Percentiles rank a stretch among this genome's conserved stretches.
phyloP scores from a whole-genome alignment of 2,113 vertebrate genomes.

The Lipotes vexillifer region DNA sequence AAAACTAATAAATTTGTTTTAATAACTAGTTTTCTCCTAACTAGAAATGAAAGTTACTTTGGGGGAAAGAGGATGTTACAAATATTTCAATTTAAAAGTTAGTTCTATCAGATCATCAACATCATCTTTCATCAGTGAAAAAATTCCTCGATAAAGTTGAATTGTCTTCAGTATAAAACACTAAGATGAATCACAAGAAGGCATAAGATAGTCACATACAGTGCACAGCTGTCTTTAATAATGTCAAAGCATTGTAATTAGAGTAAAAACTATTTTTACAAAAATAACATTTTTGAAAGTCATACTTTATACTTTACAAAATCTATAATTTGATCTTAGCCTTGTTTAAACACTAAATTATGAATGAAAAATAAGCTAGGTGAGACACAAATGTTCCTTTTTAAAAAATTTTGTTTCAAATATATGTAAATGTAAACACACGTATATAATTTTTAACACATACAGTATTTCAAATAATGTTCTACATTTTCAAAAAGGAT shows the following conservation, averaged over 20 bases:
- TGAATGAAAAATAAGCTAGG: not conserved
- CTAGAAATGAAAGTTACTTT: not conserved
- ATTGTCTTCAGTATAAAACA: not conserved
- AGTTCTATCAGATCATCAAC: not conserved
- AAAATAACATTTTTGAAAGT: not conserved
- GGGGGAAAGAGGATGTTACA: accelerated
- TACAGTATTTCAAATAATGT: not conserved
- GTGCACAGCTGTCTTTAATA: not conserved
- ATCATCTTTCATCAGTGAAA: not conserved
- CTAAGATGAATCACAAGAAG: not conserved
- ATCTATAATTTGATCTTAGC: not conserved
- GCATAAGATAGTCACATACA: not conserved
- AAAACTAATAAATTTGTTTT: too few relatives aligned
- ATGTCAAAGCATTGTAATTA: not conserved
- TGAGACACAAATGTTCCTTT: not conserved
- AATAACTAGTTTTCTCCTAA: not conserved
- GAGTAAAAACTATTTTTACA: not conserved
- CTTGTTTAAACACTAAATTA: not conserved
- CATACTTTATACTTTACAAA: not conserved
- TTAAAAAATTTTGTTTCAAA: not conserved
- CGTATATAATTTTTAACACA: not conserved
- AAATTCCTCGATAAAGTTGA: not conserved
- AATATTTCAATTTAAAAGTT: not conserved
- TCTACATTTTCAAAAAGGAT: not conserved
- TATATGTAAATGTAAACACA: not conserved